A percentile compares a stretch with the other conserved stretches of the same genome.
Evolutionary conservation across 2,797 vertebrate species (phyloP).

Genomic region (Steatocranus sp.): DNA sequence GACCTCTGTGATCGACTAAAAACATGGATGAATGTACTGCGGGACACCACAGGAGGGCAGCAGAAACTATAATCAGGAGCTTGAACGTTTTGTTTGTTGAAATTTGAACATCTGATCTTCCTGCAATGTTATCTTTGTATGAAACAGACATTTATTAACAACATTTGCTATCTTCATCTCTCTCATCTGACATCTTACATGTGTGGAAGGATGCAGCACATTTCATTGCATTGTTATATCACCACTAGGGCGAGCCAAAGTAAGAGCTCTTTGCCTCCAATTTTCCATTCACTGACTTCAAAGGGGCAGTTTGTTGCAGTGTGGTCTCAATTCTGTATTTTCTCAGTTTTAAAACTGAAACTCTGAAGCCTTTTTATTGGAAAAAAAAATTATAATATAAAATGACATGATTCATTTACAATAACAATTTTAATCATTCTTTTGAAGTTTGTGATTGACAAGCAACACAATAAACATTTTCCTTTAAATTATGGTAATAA

Average conservation of each 20-base stretch:
- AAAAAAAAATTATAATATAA: neutral
- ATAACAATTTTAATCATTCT: neutral
- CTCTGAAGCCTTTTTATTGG: neutral
- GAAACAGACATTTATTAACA: neutral
- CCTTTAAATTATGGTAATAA: neutral
- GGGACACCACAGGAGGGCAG: conserved; percentile 31
- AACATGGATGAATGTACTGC: neutral
- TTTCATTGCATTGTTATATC: neutral
- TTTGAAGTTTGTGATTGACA: neutral
- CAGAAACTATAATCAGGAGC: neutral
- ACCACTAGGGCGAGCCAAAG: neutral
- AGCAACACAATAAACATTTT: neutral
- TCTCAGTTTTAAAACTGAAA: neutral
- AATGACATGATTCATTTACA: neutral
- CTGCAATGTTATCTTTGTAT: neutral
- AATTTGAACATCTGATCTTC: neutral
- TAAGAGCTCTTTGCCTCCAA: neutral
- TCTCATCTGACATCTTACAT: neutral
- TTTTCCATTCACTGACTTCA: neutral
- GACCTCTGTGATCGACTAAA: accelerated
- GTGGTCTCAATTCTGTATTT: neutral
- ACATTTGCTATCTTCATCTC: neutral
- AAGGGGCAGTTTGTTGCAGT: neutral
- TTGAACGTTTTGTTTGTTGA: neutral
- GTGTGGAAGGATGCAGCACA: neutral